Conservation (phyloP, 2,888 invertebrate genomes). For the Cataglyphis albicans region DNA sequence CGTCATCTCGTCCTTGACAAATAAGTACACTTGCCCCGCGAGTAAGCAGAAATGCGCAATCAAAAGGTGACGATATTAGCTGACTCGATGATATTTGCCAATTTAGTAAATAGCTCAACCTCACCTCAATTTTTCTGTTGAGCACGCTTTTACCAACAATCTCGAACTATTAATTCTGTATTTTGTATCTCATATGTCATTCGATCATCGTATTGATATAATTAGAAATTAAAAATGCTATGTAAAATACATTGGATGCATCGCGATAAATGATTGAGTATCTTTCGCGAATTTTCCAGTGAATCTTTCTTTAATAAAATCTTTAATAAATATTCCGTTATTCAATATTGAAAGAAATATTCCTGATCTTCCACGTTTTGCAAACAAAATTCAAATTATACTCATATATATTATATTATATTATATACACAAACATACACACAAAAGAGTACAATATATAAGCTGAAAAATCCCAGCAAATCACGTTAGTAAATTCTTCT, state of each 20-base stretch:
- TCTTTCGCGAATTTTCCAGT: background rate
- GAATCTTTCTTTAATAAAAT: background rate
- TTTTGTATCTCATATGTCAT: background rate
- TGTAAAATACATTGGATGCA: background rate
- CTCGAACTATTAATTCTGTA: slow-evolving; percentile 14
- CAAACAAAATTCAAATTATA: background rate
- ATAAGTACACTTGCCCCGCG: slow-evolving; percentile 71
- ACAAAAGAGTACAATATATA: background rate
- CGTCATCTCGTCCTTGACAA: slow-evolving; percentile 73
- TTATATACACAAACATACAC: background rate
- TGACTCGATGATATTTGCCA: slow-evolving; percentile 74
- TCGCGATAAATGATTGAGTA: background rate
- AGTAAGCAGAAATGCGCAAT: slow-evolving; percentile 71
- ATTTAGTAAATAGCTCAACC: slow-evolving; percentile 70
- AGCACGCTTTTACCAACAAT: slow-evolving; percentile 7
- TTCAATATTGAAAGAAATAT: background rate
- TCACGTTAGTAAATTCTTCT: background rate
- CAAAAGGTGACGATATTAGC: slow-evolving; percentile 74
- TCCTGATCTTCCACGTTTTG: background rate
- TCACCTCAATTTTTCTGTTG: slow-evolving; percentile 7
- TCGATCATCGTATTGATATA: slow-evolving; percentile 9
- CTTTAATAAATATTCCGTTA: background rate
- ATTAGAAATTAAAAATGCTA: slow-evolving; percentile 1
- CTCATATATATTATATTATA: background rate
- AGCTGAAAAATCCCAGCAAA: background rate